A percentile compares a stretch with the other conserved stretches of the same genome.
These are phyloP conservation scores for Scaptomyza montana DNA, from an alignment of 1,140 invertebrate genomes.

Conservation along the genomic window DNA sequence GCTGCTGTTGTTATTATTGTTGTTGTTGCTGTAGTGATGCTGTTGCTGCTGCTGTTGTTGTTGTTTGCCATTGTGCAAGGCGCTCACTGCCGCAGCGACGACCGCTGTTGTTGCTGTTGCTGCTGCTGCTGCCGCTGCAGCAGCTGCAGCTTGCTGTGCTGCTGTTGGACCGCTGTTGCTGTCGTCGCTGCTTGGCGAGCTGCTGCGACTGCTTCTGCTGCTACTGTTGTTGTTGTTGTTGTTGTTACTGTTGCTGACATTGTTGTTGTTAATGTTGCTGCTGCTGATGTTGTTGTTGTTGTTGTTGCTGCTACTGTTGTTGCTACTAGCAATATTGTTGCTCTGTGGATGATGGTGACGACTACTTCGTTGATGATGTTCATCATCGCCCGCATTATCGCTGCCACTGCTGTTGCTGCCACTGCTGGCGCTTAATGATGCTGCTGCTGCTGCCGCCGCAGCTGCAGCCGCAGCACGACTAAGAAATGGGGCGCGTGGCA, in stretches of 20 bases:
- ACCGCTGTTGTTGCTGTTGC: slow-evolving; percentile 59
- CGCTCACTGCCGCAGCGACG: slow-evolving; percentile 65
- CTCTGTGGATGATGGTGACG: slow-evolving; percentile 18
- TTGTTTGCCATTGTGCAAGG: slow-evolving; percentile 68
- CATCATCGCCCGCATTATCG: slow-evolving; percentile 16
- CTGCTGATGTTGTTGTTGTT: slow-evolving; percentile 30
- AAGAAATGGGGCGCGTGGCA: slow-evolving; percentile 75
- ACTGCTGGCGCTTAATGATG: slow-evolving; percentile 53
- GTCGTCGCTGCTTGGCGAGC: slow-evolving; percentile 54
- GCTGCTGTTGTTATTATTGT: slow-evolving; percentile 19
- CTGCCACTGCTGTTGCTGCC: slow-evolving; percentile 48
- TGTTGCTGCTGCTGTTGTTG: slow-evolving; percentile 40
- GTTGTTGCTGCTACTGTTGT: slow-evolving; percentile 38
- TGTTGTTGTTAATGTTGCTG: slow-evolving; percentile 5
- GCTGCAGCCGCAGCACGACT: slow-evolving; percentile 71
- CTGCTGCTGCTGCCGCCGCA: slow-evolving; percentile 62
- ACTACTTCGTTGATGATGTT: no score
- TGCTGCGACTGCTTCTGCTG: slow-evolving; percentile 32
- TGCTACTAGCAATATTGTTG: slow-evolving; percentile 30
- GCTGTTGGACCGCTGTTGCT: slow-evolving; percentile 44
- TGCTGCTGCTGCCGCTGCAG: slow-evolving; percentile 45
- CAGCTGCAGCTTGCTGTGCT: slow-evolving; percentile 34
- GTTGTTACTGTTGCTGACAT: slow-evolving; percentile 34
- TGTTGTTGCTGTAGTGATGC: slow-evolving; percentile 23
- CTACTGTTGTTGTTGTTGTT: slow-evolving; percentile 36